Base-by-base conservation (phyloP, 1,140 invertebrate genomes). In the Euwallacea similis region DNA sequence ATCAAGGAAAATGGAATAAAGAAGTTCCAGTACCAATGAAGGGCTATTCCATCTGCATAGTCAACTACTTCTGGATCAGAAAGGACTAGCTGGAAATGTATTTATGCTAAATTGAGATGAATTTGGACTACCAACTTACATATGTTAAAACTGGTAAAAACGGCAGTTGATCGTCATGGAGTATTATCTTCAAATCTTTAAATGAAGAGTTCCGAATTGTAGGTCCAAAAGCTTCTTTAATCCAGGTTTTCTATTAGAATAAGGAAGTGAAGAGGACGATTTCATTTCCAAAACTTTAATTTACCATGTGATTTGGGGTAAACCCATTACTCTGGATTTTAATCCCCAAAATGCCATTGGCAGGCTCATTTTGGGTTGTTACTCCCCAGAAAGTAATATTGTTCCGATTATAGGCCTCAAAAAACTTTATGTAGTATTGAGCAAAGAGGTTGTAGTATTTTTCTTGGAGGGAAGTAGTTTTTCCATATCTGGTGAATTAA, bases 1-100 rank as follows among this genome's bases (percentile, higher is more conserved):
- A 87, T 65, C 21, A 1, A 33, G 6, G 73, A 69, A 0, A 87
- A 75, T 0, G 87, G 82, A 10, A 86, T 78, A 0, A 88, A 42
- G 0, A 75, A 75, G 81, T 95, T 90, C 58, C 76, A 84, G 78
- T 90, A 96, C 90, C 90, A 96, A 79, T 96, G 94, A 1, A 94
- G 85, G 0, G 84, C 93, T 6, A 95, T 83, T n/a, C 93, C 94
- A 78, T 89, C 87, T 13, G 94, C 83, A 79, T 91, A 95, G n/a
- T 89, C 78, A 41, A 85, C 77, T 21, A 59, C 66, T 7, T 67
- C 66, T 15, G 42, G 13, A 42, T 67, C 56, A 67, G 53, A 59
- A 13, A 67, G 56, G 2, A 60, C 33, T 7, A 7, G 6, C 66
- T 59, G 33, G 7, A 50, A 56, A 7, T 86, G 75, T 59, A 84